Percentiles rank a stretch among this genome's conserved stretches.
Conservation (phyloP, 2,888 invertebrate species). For the Lasioglossum pauxillum region DNA sequence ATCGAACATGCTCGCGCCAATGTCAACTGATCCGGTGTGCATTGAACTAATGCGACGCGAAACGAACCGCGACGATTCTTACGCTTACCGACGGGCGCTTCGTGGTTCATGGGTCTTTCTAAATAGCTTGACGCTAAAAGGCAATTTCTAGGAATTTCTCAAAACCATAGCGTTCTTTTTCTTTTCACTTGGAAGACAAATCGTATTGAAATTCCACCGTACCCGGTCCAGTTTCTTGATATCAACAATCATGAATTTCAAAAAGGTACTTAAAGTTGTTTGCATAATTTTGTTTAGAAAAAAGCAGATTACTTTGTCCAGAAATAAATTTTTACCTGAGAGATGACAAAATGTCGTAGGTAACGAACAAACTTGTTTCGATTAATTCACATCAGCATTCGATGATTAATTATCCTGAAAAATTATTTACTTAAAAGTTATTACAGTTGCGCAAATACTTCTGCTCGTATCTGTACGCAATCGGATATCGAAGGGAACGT, state of each 20-base stretch:
- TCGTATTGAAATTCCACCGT: background rate
- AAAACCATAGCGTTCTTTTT: background rate
- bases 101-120: background rate
- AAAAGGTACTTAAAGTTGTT: background rate
- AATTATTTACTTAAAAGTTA: background rate
- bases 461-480: background rate
- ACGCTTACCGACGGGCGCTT: background rate
- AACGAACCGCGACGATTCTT: background rate
- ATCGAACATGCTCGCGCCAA: background rate
- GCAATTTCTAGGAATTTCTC: background rate
- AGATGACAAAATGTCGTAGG: background rate
- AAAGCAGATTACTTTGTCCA: background rate
- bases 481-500: background rate
- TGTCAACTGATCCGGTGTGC: background rate
- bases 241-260: background rate
- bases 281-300: background rate
- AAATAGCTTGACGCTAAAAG: background rate
- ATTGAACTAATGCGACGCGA: background rate
- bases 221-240: background rate
- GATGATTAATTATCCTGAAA: background rate
- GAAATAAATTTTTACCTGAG: background rate
- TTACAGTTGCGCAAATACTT: background rate
- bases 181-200: background rate
- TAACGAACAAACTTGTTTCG: background rate
- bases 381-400: background rate